Base-by-base conservation (phyloP, 2,797 vertebrate species). In the Clarias platycephalus region DNA sequence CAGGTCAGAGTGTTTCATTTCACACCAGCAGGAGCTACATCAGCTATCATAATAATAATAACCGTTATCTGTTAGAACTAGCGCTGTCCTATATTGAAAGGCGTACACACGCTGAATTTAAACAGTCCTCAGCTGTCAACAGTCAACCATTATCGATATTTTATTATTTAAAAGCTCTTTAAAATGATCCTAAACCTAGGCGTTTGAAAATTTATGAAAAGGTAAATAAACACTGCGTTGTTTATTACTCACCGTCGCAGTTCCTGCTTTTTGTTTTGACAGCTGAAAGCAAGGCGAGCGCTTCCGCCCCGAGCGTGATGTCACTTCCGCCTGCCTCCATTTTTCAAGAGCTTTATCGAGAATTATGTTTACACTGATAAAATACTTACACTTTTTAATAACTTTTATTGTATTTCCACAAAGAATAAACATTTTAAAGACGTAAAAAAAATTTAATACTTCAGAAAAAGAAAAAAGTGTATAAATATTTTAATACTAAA, bases 251-350 rank as follows among this genome's bases (percentile, higher is more conserved):
- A 95, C 95, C 94, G 89, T 91, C 91, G 93, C 90, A 87, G 92
- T 91, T 88, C 86, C 86, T 89, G 90, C 91, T 94, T 95, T 95
- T 94, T 94, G 92, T 93, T 94, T 94, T 93, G 90, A 90, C 93
- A 92, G 92, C 90, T 88, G 83, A 93, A 93, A 86, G 89, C 88
- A 60, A 24, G 63, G 12, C 82, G 90, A 90, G 91, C 88, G 91
- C 92, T 94, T 95, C 94, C 93, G 94, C 91, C 82, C 90, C 74
- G 77, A 80, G 88, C 90, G 90, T 93, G 91, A 90, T 79, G 74
- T 81, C 83, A 74, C 87, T 86, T 89, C 90, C 85, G 87, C 75
- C 67, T 76, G 60, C 40, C 75, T 10, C 13, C 37, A 13, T 15
- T 37, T 15, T 20, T 34, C 10, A 53, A 22, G 44, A 0, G 22